A percentile compares a stretch with the other conserved stretches of the same genome.
phyloP scores from a whole-genome alignment of 2,113 vertebrate genomes.

The Phylloscopus trochiloides region DNA sequence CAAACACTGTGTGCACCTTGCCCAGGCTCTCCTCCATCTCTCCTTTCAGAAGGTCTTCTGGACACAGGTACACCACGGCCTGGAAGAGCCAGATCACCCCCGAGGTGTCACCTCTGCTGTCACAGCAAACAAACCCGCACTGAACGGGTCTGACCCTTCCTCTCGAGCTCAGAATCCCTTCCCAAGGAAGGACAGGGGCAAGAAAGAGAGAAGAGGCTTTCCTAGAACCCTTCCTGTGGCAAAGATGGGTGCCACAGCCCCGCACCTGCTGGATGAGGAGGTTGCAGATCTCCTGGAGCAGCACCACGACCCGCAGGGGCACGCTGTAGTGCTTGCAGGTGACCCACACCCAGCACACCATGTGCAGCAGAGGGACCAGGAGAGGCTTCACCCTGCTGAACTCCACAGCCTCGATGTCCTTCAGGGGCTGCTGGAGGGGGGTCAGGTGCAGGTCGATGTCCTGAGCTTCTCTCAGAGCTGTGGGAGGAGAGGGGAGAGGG shows the following conservation, averaged over 20 bases:
- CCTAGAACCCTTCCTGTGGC: neutral
- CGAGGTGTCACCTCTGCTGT: neutral
- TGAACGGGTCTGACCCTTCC: neutral
- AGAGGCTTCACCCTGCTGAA: constrained; percentile 79
- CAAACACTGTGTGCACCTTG: constrained; percentile 74
- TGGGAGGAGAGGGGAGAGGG: neutral
- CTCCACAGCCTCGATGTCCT: constrained; percentile 78
- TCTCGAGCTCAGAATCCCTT: neutral
- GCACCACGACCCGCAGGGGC: constrained; percentile 77
- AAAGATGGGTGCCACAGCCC: neutral
- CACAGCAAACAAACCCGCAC: accelerated
- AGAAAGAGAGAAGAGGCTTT: neutral
- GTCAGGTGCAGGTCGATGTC: constrained; percentile 82
- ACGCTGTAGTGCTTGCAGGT: constrained; percentile 80
- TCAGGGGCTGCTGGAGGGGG: constrained; percentile 77
- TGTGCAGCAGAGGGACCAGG: constrained; percentile 82
- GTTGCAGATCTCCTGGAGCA: constrained; percentile 89
- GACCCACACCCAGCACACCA: constrained; percentile 87
- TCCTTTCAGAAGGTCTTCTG: constrained; percentile 87
- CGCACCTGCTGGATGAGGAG: constrained; percentile 90
- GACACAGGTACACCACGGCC: constrained; percentile 79
- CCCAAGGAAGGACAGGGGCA: neutral
- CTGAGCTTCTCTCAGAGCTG: constrained; percentile 84
- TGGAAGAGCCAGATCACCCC: constrained; percentile 25
- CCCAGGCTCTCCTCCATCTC: constrained; percentile 82